These are phyloP conservation scores for Tridacna gigas DNA, from an alignment of 2,888 invertebrate genomes.

Conservation along the genomic window DNA sequence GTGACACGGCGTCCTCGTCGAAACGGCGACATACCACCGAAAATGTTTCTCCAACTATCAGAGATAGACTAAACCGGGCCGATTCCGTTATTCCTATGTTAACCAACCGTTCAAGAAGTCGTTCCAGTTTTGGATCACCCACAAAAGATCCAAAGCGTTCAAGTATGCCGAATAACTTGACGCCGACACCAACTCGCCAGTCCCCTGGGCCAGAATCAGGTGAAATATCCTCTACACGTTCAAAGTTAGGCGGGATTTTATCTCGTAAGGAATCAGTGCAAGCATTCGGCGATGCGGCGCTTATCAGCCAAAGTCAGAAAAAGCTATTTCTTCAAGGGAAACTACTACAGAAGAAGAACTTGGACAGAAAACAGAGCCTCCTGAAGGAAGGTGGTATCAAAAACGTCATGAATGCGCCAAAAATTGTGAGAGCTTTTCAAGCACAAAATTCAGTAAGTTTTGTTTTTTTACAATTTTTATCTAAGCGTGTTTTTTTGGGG, in stretches of 20 bases:
- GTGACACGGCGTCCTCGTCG: neutral
- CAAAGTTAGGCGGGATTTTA: neutral
- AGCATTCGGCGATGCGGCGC: slow-evolving; percentile 38
- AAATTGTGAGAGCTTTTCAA: slow-evolving; percentile 32
- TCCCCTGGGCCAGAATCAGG: neutral
- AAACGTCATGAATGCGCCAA: slow-evolving; percentile 39
- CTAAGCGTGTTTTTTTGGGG: too few relatives aligned
- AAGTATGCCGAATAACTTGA: neutral
- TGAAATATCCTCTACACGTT: neutral
- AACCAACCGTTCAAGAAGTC: slow-evolving; percentile 3
- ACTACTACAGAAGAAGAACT: slow-evolving; percentile 34
- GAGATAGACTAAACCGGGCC: neutral
- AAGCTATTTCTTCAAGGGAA: slow-evolving; percentile 36
- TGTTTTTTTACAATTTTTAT: neutral
- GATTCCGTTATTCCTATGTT: slow-evolving; percentile 18
- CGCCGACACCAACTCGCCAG: neutral
- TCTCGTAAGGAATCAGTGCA: slow-evolving; percentile 34
- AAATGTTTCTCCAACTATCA: neutral
- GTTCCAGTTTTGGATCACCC: slow-evolving; percentile 11
- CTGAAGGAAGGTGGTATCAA: slow-evolving; percentile 43
- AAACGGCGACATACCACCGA: slow-evolving; percentile 1
- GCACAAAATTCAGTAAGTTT: slow-evolving; percentile 40
- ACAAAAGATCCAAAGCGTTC: slow-evolving; percentile 10
- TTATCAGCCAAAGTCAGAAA: slow-evolving; percentile 30
- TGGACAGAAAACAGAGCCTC: slow-evolving; percentile 39